A percentile compares a stretch with the other conserved stretches of the same genome.
phyloP scores from a whole-genome alignment of 2,888 invertebrate species.

The Anoplius nigerrimus region DNA sequence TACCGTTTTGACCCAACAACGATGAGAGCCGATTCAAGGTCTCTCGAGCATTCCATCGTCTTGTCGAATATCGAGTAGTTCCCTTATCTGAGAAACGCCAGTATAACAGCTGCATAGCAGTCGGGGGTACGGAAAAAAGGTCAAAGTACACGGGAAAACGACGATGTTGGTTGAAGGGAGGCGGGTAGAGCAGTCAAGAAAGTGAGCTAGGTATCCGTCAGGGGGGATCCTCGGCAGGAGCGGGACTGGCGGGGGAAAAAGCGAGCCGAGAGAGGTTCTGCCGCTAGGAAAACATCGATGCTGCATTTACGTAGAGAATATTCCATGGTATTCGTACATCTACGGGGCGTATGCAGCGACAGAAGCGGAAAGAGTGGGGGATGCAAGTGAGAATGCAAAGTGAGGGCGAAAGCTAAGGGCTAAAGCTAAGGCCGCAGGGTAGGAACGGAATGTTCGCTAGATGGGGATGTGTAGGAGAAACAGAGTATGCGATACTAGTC shows the following conservation, averaged over 20 bases:
- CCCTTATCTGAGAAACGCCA: slow-evolving; percentile 32
- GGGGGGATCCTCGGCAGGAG: background rate
- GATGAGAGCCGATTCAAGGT: slow-evolving; percentile 25
- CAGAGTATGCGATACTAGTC: slow-evolving; percentile 48
- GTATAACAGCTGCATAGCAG: slow-evolving; percentile 52
- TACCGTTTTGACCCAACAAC: background rate
- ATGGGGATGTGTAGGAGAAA: background rate
- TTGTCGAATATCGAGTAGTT: slow-evolving; percentile 50
- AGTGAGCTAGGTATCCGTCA: background rate
- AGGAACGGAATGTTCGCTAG: no score
- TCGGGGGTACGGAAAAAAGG: slow-evolving; percentile 42
- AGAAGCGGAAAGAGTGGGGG: slow-evolving; percentile 24
- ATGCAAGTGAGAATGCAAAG: slow-evolving; percentile 16
- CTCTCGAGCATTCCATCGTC: slow-evolving; percentile 23
- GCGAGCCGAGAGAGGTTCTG: slow-evolving; percentile 22
- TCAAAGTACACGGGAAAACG: slow-evolving; percentile 18
- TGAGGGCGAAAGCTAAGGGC: background rate
- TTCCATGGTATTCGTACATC: slow-evolving; percentile 54
- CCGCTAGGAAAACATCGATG: slow-evolving; percentile 56
- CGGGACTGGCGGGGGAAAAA: slow-evolving; percentile 14
- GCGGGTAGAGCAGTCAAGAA: background rate
- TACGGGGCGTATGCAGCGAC: slow-evolving; percentile 42
- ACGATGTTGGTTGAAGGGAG: slow-evolving; percentile 1
- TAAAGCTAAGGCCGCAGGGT: no score
- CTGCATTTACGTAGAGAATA: slow-evolving; percentile 57